Percentiles rank a stretch among this genome's conserved stretches.
Evolutionary conservation across 2,797 vertebrate species (phyloP).

Genomic region (Siniperca undulata): DNA sequence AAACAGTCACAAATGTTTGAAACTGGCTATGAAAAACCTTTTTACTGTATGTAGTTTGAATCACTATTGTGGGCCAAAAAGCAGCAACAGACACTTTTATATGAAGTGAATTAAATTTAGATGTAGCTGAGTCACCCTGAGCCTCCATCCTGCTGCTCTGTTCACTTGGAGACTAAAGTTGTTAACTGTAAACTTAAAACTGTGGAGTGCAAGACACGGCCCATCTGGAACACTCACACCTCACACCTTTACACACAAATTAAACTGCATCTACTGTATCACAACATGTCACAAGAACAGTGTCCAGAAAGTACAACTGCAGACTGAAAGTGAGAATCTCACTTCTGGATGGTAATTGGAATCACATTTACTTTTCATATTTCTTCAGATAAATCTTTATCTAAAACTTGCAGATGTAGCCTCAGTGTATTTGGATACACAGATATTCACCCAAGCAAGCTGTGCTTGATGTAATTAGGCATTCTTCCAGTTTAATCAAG

Average conservation of each 20-base stretch:
- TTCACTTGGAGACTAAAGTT: conserved; percentile 19
- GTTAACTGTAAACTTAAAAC: conserved; percentile 31
- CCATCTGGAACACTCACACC: conserved; percentile 38
- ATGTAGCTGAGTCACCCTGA: conserved; percentile 33
- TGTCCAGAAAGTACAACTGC: conserved; percentile 33
- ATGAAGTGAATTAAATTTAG: conserved; percentile 21
- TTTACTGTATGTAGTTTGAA: conserved; percentile 1
- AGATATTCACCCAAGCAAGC: conserved; percentile 54
- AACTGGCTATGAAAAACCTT: neutral
- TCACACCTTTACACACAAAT: conserved; percentile 8
- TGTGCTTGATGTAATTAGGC: conserved; percentile 75
- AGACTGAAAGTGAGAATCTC: conserved; percentile 20
- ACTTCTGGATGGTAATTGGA: conserved; percentile 50
- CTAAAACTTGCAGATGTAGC: conserved; percentile 72
- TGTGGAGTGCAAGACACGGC: neutral
- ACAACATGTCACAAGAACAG: conserved; percentile 14
- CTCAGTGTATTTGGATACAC: conserved; percentile 64
- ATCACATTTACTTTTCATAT: conserved; percentile 55
- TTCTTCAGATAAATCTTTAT: conserved; percentile 74
- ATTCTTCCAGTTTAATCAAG: conserved; percentile 76
- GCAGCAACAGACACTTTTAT: neutral
- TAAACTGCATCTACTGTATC: conserved; percentile 7
- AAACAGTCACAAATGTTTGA: neutral
- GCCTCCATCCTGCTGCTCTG: conserved; percentile 13
- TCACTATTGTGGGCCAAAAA: neutral